A percentile compares a stretch with the other conserved stretches of the same genome.
phyloP scores from a whole-genome alignment of 2,797 vertebrate genomes.

The Lepidocolaptes lacrymiger region DNA sequence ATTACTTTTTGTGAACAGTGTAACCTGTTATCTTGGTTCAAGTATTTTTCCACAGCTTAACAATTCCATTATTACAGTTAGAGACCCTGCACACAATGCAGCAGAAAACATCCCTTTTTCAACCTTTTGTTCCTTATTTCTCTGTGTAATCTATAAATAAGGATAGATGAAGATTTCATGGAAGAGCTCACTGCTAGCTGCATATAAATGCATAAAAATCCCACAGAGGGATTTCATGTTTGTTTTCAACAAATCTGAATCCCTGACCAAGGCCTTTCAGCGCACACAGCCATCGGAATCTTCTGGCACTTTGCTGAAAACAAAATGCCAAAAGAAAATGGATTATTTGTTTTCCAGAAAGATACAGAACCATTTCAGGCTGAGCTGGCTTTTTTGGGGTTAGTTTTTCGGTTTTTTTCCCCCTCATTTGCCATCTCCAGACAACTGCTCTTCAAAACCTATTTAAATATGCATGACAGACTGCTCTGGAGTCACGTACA shows the following conservation, averaged over 20 bases:
- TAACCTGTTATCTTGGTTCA: background rate
- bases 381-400: background rate
- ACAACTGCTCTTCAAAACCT: constrained; percentile 7
- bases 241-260: background rate
- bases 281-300: background rate
- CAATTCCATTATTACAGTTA: background rate
- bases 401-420: fast-evolving
- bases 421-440: background rate
- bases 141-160: background rate
- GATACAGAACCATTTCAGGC: background rate
- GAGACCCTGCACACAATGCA: background rate
- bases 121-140: background rate
- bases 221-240: background rate
- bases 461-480: constrained; percentile 46
- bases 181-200: background rate
- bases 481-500: constrained; percentile 22
- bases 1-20: background rate
- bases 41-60: background rate
- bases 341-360: constrained; percentile 4
- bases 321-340: constrained; percentile 18
- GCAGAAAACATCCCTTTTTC: background rate
- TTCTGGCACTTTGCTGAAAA: constrained; percentile 12
- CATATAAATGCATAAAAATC: background rate
- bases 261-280: background rate
- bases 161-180: background rate